These are phyloP conservation scores for Eurystomus glaucurus DNA, from an alignment of 2,797 vertebrate genomes.

Conservation along the genomic window DNA sequence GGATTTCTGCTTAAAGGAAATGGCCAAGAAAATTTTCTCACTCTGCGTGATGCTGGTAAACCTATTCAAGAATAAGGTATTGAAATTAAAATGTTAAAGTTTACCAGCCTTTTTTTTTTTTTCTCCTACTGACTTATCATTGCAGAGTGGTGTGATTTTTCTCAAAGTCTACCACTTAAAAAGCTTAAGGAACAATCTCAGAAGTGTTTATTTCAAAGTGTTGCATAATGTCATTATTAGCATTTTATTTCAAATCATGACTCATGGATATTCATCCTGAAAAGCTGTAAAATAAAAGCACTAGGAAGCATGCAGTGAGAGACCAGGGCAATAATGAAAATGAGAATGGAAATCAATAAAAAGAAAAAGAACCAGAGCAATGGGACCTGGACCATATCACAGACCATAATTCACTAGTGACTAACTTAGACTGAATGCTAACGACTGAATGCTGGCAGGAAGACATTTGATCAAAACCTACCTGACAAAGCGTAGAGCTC, in stretches of 20 bases:
- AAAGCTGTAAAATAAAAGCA: constrained; percentile 57
- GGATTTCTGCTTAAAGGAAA: constrained; percentile 4
- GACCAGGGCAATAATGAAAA: constrained; percentile 37
- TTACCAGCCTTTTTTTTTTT: background rate
- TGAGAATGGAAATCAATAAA: constrained; percentile 36
- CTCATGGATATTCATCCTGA: constrained; percentile 59
- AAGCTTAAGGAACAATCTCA: constrained; percentile 31
- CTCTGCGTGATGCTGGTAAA: background rate
- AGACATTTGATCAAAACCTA: constrained; percentile 62
- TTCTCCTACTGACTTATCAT: background rate
- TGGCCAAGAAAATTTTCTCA: background rate
- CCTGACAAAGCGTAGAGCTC: constrained; percentile 30
- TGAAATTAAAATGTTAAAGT: constrained; percentile 1
- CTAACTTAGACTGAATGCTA: constrained; percentile 61
- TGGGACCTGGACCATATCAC: constrained; percentile 60
- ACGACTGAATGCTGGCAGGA: constrained; percentile 51
- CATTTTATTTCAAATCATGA: constrained; percentile 69
- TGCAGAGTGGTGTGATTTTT: constrained; percentile 19
- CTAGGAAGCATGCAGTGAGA: background rate
- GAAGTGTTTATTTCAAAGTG: constrained; percentile 50
- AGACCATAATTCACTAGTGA: constrained; percentile 68
- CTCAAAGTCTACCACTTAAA: constrained; percentile 19
- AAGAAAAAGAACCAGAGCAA: constrained; percentile 49
- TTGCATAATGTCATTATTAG: constrained; percentile 64
- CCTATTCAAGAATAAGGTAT: background rate